phyloP scores from a whole-genome alignment of 2,113 vertebrate genomes.

The Ia io region DNA sequence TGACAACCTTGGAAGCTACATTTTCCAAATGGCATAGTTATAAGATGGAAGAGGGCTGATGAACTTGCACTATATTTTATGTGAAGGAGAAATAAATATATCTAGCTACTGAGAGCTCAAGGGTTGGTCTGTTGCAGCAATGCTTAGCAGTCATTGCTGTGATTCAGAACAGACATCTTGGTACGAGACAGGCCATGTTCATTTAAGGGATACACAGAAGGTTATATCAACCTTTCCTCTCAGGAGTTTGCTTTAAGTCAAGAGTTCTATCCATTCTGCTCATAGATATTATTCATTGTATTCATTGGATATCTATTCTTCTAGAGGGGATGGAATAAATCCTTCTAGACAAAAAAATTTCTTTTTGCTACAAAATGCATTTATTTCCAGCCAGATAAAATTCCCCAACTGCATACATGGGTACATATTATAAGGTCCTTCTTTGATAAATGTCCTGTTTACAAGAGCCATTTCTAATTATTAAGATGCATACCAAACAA shows the following conservation, averaged over 20 bases:
- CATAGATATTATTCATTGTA: not conserved
- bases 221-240: not conserved
- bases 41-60: not conserved
- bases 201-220: not conserved
- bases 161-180: not conserved
- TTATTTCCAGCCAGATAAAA: slow-evolving; percentile 71
- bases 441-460: not conserved
- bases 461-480: slow-evolving; percentile 41
- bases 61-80: not conserved
- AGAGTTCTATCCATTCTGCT: not conserved
- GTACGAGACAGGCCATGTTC: not conserved
- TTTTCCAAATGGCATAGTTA: not conserved
- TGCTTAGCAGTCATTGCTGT: not conserved
- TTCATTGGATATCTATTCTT: not conserved
- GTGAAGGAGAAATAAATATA: not conserved
- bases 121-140: not conserved
- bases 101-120: not conserved
- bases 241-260: not conserved
- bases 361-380: slow-evolving; percentile 74
- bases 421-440: slow-evolving; percentile 36
- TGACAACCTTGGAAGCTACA: not conserved
- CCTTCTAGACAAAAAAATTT: not conserved
- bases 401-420: slow-evolving; percentile 33
- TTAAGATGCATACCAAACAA: slow-evolving; percentile 48
- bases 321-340: not conserved